phyloP scores from a whole-genome alignment of 2,113 vertebrate species.

The Hyla sarda region DNA sequence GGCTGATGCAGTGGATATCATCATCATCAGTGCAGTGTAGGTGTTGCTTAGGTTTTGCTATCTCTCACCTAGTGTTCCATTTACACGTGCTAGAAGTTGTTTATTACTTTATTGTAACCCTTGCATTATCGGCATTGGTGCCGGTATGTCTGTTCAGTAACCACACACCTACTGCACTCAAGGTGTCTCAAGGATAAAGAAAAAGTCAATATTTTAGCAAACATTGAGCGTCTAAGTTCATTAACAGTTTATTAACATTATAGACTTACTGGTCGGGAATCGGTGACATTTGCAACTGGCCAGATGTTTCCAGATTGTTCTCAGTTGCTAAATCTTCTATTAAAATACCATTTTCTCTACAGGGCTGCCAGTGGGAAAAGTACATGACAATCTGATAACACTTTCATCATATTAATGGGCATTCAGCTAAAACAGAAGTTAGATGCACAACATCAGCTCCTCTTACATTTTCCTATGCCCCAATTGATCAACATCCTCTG shows the following conservation, averaged over 20 bases:
- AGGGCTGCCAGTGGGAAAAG: not conserved
- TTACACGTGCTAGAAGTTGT: not conserved
- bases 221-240: constrained; percentile 4
- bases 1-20: not conserved
- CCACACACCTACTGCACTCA: constrained; percentile 23
- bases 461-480: not conserved
- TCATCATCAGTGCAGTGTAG: not conserved
- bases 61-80: too few species aligned
- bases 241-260: constrained; percentile 48
- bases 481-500: not conserved
- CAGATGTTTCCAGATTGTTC: constrained; percentile 48
- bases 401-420: constrained; percentile 14
- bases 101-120: not conserved
- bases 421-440: constrained; percentile 5
- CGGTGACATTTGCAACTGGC: constrained; percentile 22
- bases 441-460: not conserved
- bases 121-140: not conserved
- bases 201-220: not conserved
- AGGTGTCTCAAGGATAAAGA: constrained; percentile 42
- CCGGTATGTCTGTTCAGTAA: constrained; percentile 34
- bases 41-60: not conserved
- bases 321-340: constrained; percentile 31
- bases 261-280: constrained; percentile 44
- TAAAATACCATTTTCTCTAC: constrained; percentile 41
- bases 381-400: constrained; percentile 23